These are phyloP conservation scores for Celastrina argiolus DNA, from an alignment of 2,888 invertebrate species.

Conservation along the genomic window DNA sequence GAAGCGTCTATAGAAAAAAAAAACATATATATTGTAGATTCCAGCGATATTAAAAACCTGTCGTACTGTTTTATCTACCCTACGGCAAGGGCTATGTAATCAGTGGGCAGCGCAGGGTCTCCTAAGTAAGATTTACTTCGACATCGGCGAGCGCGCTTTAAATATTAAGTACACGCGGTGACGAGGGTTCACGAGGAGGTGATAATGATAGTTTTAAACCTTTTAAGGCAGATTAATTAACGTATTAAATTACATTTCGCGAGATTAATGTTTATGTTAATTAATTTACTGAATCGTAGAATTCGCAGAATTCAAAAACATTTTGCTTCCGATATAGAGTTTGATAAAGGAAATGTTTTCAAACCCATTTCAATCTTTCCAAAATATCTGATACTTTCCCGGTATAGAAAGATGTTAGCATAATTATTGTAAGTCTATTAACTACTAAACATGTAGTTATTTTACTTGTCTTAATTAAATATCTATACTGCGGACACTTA, in stretches of 20 bases:
- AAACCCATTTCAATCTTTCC: too few species aligned
- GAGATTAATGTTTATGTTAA: not conserved
- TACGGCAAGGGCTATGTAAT: slow-evolving; percentile 34
- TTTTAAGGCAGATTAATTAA: slow-evolving; percentile 17
- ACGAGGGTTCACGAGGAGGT: slow-evolving; percentile 40
- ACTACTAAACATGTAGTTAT: too few species aligned
- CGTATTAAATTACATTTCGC: not conserved
- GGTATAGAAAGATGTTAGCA: too few species aligned
- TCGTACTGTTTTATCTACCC: slow-evolving; percentile 31
- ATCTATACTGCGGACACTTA: too few species aligned
- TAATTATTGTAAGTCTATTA: too few species aligned
- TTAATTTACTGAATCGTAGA: not conserved
- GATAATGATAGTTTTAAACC: slow-evolving; percentile 34
- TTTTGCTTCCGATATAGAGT: not conserved
- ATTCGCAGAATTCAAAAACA: not conserved
- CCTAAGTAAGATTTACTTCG: slow-evolving; percentile 43
- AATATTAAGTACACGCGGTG: slow-evolving; percentile 48
- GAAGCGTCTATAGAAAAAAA: too few species aligned
- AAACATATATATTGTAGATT: too few species aligned
- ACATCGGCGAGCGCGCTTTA: slow-evolving; percentile 41
- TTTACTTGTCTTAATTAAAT: too few species aligned
- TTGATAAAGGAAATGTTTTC: not conserved
- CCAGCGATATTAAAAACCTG: not conserved
- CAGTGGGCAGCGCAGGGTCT: slow-evolving; percentile 39
- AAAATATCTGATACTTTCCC: too few species aligned